Conservation (phyloP, 2,888 invertebrate genomes). For the Ophioninae sp. region DNA sequence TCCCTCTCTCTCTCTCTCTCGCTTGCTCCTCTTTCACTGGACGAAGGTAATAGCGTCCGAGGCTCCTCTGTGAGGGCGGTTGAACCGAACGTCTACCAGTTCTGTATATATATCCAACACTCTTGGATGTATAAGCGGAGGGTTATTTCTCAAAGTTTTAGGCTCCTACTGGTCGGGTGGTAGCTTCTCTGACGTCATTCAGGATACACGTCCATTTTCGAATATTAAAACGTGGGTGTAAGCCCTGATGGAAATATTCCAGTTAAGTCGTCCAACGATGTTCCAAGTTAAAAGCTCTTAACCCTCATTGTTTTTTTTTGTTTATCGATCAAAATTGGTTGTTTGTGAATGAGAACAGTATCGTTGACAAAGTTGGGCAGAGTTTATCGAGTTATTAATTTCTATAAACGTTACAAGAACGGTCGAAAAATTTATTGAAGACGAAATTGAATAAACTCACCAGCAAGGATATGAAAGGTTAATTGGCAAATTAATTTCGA, state of each 20-base stretch:
- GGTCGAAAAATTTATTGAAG: no score
- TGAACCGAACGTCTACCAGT: slow-evolving; percentile 40
- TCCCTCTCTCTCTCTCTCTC: slow-evolving; percentile 1
- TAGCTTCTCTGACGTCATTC: slow-evolving; percentile 59
- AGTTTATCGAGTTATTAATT: no score
- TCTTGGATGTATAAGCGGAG: slow-evolving; percentile 70
- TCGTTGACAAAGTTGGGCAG: no score
- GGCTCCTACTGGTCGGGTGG: slow-evolving; percentile 66
- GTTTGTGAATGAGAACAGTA: no score
- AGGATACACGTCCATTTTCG: not conserved
- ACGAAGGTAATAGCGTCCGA: slow-evolving; percentile 64
- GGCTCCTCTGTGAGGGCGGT: slow-evolving; percentile 59
- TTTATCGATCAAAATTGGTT: no score
- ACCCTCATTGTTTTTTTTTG: no score
- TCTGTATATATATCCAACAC: slow-evolving; percentile 21
- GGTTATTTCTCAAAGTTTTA: slow-evolving; percentile 77
- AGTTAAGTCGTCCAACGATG: no score
- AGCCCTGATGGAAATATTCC: not conserved
- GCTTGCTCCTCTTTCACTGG: slow-evolving; percentile 41
- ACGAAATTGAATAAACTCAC: no score
- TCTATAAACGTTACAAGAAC: no score
- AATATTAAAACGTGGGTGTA: not conserved
- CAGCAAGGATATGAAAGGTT: no score
- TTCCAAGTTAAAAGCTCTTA: no score
- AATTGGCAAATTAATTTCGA: no score